Evolutionary conservation across 2,113 vertebrate genomes (phyloP), one percentile per base, ranked within the genome.

Genomic region (Amazona vittata): DNA sequence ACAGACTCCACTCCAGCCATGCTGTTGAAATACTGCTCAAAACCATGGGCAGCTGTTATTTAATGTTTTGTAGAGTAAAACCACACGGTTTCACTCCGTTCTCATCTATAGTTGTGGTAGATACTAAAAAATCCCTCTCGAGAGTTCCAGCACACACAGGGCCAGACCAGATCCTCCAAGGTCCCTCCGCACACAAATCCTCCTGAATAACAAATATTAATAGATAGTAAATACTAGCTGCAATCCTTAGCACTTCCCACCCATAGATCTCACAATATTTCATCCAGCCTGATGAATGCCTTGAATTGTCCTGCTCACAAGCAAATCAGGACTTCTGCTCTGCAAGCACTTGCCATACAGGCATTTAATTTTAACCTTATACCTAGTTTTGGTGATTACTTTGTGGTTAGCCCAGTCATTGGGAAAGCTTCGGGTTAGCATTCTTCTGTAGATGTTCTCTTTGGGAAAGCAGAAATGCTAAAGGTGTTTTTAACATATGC

Each of bases 71-170:
- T 90, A 63, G 76, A 70, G 80, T 65, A 88, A 96, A 96, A 88
- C 89, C 92, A 78, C 93, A 94, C 78, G 33, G 47, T 94, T 97
- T 95, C 75, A 33, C 83, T 96, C 71, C 88, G 89, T 94, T 82
- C 31, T 94, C 83, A 81, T 68, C 79, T 86, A 17, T 96, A 95
- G 95, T 93, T 93, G 85, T 95, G 93, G 95, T 55, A 91, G 90
- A 92, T 87, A 86, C 78, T 78, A 82, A 86, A 90, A 95, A 94
- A 93, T 91, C 68, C 91, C 76, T 85, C 1, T 86, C 0, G 2
- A 89, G 82, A 95, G 49, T 62, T 31, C 52, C 63, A 86, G 47
- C 57, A 73, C 21, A 60, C 33, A 74, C 46, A 77, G 29, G 76
- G 92, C 68, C 85, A 92, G 82, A 43, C 65, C 84, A 91, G 83